These are phyloP conservation scores for Apoda limacodes DNA, from an alignment of 2,888 invertebrate genomes.

Conservation along the genomic window DNA sequence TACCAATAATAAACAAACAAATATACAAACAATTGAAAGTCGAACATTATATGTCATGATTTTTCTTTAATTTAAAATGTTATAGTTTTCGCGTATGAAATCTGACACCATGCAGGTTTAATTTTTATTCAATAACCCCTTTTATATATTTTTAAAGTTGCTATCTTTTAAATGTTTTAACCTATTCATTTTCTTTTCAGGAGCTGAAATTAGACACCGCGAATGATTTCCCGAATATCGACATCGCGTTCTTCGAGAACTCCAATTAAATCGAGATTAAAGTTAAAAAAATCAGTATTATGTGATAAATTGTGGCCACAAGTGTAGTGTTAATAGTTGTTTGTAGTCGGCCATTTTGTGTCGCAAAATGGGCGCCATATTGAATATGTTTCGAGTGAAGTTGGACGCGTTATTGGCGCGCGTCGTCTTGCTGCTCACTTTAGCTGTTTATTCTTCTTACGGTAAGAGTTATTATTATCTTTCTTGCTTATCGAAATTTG, in stretches of 20 bases:
- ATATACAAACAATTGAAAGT: too few relatives aligned
- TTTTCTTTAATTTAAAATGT: too few relatives aligned
- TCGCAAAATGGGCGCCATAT: constrained; percentile 42
- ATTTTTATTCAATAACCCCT: constrained; percentile 1
- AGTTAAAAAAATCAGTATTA: constrained; percentile 34
- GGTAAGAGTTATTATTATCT: too few relatives aligned
- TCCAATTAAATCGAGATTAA: constrained; percentile 27
- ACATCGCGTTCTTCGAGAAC: too few relatives aligned
- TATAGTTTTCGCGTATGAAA: too few relatives aligned
- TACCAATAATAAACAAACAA: too few relatives aligned
- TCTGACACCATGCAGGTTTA: too few relatives aligned
- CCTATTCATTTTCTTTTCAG: constrained; percentile 29
- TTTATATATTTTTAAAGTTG: not conserved
- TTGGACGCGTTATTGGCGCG: constrained; percentile 35
- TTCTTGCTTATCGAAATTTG: too few relatives aligned
- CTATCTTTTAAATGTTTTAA: not conserved
- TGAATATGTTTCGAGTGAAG: constrained; percentile 33
- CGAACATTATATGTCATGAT: too few relatives aligned
- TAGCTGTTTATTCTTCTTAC: constrained; percentile 54
- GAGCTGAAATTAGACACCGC: constrained; percentile 26
- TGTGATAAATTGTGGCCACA: constrained; percentile 44
- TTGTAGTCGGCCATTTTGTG: constrained; percentile 36
- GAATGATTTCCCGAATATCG: constrained; percentile 47
- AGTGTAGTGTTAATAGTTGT: constrained; percentile 34
- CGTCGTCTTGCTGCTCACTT: constrained; percentile 37